Evolutionary conservation across 2,113 vertebrate species (phyloP).

Genomic region (Eurypyga helias): DNA sequence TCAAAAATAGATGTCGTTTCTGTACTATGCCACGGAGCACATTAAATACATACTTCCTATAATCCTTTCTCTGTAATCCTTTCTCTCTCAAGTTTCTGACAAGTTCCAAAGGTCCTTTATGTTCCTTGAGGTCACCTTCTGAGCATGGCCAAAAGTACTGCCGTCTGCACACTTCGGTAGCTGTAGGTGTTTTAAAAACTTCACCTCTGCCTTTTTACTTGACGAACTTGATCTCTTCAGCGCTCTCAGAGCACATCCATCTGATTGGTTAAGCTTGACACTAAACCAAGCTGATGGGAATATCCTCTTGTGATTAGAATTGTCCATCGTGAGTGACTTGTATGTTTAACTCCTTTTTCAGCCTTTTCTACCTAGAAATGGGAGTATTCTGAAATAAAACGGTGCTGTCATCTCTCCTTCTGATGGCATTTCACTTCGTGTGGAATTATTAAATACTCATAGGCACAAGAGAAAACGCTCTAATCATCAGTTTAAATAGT

Average conservation of each 20-base stretch:
- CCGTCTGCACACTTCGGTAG: neutral
- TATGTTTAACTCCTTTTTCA: neutral
- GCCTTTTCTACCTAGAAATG: neutral
- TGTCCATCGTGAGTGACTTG: neutral
- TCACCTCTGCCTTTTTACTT: neutral
- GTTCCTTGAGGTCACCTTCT: neutral
- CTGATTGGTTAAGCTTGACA: neutral
- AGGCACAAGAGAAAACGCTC: neutral
- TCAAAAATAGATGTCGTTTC: neutral
- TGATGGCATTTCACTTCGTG: neutral
- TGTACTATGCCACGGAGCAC: neutral
- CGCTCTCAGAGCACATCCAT: neutral
- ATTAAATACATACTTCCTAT: neutral
- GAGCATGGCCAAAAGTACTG: neutral
- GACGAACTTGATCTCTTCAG: neutral
- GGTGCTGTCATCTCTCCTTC: neutral
- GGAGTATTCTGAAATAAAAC: neutral
- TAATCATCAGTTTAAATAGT: neutral
- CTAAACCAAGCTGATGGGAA: neutral
- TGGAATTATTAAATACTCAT: neutral
- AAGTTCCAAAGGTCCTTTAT: neutral
- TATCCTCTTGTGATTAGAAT: neutral
- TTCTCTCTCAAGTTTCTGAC: neutral
- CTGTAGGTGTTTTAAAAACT: neutral
- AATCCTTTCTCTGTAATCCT: neutral